These are phyloP conservation scores for Caenorhabditis inopinata DNA, from an alignment of 1,140 invertebrate genomes.

Conservation along the genomic window DNA sequence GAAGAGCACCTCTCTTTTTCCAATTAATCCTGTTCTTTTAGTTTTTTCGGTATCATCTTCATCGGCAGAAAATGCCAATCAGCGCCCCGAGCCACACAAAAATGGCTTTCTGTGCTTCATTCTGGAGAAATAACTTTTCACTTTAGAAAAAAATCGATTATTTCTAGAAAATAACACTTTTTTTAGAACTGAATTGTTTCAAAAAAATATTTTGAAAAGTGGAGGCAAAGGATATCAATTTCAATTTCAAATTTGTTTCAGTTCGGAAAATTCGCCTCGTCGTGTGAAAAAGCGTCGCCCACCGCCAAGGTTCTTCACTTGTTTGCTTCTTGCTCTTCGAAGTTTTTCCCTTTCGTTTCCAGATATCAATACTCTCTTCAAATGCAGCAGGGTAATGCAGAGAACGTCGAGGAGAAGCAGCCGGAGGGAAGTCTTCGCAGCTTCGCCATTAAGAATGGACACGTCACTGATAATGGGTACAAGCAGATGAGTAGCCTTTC, in stretches of 20 bases:
- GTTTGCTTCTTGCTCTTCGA: background rate
- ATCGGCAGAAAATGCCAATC: too few relatives aligned
- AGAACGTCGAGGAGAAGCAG: background rate
- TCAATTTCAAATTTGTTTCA: too few relatives aligned
- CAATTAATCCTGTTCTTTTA: too few relatives aligned
- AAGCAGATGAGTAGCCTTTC: background rate
- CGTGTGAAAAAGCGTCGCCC: constrained; percentile 15
- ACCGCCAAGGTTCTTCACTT: background rate
- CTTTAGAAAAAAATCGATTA: too few relatives aligned
- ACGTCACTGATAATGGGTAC: background rate
- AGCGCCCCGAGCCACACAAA: too few relatives aligned
- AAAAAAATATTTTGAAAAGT: background rate
- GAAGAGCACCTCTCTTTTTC: too few relatives aligned
- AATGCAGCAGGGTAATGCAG: background rate
- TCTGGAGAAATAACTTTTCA: too few relatives aligned
- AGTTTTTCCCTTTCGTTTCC: background rate
- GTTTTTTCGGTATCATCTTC: too few relatives aligned
- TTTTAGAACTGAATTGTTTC: too few relatives aligned
- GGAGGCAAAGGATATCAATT: background rate
- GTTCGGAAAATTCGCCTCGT: constrained; percentile 29
- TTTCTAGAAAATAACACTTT: too few relatives aligned
- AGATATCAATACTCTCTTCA: constrained; percentile 27
- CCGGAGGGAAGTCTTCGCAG: background rate
- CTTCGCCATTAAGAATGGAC: constrained; percentile 4
- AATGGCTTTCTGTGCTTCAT: too few relatives aligned